A percentile compares a stretch with the other conserved stretches of the same genome.
phyloP scores from a whole-genome alignment of 2,888 invertebrate genomes.

The Gandaritis pyraliata region DNA sequence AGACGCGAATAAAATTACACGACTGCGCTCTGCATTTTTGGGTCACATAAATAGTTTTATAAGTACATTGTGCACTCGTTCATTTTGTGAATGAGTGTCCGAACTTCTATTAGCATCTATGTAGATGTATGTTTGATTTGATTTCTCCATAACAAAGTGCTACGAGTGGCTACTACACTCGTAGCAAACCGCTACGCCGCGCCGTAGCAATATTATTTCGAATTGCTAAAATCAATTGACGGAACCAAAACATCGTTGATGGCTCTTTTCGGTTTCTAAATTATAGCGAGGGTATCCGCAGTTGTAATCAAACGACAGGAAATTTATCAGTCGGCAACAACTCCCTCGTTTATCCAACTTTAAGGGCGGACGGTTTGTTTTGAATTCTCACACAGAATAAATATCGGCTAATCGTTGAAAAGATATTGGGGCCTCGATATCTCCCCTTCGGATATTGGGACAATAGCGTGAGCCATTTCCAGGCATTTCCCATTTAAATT shows the following conservation, averaged over 20 bases:
- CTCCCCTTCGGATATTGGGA: conserved; percentile 72
- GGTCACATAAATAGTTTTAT: conserved; percentile 19
- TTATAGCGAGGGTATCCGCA: conserved; percentile 26
- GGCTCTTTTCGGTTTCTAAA: conserved; percentile 24
- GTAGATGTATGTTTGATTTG: not conserved
- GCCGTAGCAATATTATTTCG: conserved; percentile 13
- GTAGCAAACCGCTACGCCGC: conserved; percentile 25
- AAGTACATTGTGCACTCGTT: not conserved
- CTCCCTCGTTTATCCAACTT: conserved; percentile 43
- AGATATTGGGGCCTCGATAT: conserved; percentile 69
- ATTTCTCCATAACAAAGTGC: not conserved
- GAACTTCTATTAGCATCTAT: not conserved
- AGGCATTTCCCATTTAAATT: conserved; percentile 80
- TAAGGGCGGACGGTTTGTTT: conserved; percentile 60
- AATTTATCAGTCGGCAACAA: conserved; percentile 40
- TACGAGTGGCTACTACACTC: not conserved
- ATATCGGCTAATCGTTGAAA: conserved; percentile 71
- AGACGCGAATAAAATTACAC: conserved; percentile 48
- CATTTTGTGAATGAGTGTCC: not conserved
- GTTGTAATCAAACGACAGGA: conserved; percentile 33
- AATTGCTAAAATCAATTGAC: conserved; percentile 22
- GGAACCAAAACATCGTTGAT: conserved; percentile 22
- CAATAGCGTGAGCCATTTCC: conserved; percentile 80
- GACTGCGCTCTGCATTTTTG: conserved; percentile 25
- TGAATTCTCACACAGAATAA: conserved; percentile 74